Evolutionary conservation across 2,113 vertebrate species (phyloP).

Genomic region (Echinops telfairi): DNA sequence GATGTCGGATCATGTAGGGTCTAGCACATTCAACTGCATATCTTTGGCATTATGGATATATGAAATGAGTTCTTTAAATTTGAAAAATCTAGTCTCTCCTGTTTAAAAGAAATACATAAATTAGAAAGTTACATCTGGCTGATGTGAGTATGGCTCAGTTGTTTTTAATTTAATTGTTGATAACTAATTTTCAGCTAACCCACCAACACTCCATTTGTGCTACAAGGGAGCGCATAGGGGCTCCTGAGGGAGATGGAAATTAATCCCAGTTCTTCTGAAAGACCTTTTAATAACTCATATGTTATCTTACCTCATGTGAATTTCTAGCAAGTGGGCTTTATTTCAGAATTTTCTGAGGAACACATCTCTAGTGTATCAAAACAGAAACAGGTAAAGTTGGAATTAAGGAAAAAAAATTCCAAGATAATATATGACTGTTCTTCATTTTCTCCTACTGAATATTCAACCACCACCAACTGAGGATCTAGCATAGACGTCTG

Average conservation of each 20-base stretch:
- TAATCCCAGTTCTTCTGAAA: constrained; percentile 83
- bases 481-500: background rate
- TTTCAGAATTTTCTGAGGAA: constrained; percentile 80
- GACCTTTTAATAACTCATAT: constrained; percentile 87
- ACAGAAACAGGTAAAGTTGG: constrained; percentile 38
- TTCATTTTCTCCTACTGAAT: background rate
- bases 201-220: constrained; percentile 83
- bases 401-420: constrained; percentile 55
- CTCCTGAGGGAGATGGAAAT: constrained; percentile 86
- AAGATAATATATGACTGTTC: background rate
- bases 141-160: constrained; percentile 69
- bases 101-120: constrained; percentile 66
- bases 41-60: constrained; percentile 54
- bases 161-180: constrained; percentile 84
- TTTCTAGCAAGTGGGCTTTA: constrained; percentile 83
- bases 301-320: constrained; percentile 82
- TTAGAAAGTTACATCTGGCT: constrained; percentile 58
- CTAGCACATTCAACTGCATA: constrained; percentile 16
- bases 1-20: background rate
- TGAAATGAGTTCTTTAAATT: constrained; percentile 67
- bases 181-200: constrained; percentile 84
- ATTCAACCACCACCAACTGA: background rate
- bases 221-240: constrained; percentile 80
- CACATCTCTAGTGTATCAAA: constrained; percentile 77
- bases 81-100: constrained; percentile 62